Conservation (phyloP, 2,113 vertebrate genomes). For the Microtus montanus region DNA sequence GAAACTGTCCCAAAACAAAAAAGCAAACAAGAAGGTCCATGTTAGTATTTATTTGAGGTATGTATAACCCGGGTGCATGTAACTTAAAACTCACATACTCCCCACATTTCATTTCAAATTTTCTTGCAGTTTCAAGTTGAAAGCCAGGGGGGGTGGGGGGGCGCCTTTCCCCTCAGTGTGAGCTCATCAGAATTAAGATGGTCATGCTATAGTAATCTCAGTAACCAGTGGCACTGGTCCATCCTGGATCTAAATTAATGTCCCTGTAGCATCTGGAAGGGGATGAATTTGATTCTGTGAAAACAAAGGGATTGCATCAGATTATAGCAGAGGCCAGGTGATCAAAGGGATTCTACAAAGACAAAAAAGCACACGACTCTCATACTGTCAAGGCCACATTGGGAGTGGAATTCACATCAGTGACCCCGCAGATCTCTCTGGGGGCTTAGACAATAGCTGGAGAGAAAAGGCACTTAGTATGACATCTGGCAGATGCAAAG, state of each 20-base stretch:
- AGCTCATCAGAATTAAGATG: conserved; percentile 25
- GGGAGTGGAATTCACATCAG: not conserved
- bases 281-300: conserved; percentile 30
- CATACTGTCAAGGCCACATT: not conserved
- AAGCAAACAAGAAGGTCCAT: not conserved
- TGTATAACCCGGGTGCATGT: not conserved
- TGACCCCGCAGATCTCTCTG: not conserved
- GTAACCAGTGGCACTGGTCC: not conserved
- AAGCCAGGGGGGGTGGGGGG: not conserved
- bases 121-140: not conserved
- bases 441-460: not conserved
- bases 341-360: conserved; percentile 11
- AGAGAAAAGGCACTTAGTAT: not conserved
- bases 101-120: conserved; percentile 14
- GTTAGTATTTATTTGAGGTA: not conserved
- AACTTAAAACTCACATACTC: conserved; percentile 30
- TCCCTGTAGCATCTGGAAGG: not conserved
- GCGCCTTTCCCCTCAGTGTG: not conserved
- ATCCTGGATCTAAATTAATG: not conserved
- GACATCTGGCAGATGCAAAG: not conserved
- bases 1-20: not conserved
- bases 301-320: conserved; percentile 31
- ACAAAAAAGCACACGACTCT: not conserved
- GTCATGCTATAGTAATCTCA: not conserved
- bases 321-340: conserved; percentile 36